Base-by-base conservation (phyloP, 2,888 invertebrate genomes). In the Acanthopleura granulata region DNA sequence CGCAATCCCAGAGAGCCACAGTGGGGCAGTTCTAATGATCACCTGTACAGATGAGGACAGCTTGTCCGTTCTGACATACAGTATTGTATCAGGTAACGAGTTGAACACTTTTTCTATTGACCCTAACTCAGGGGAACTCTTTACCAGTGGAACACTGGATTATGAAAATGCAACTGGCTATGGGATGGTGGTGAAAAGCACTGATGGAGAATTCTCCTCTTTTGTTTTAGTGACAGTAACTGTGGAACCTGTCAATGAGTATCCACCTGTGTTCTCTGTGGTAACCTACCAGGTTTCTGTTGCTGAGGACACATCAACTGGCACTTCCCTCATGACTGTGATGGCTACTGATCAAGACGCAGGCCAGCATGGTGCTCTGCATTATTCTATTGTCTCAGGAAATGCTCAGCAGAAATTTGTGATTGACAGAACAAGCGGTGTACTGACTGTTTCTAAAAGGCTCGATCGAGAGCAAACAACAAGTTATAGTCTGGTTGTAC, bases 331-430 rank as follows among this genome's bases (percentile, higher is more conserved):
- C 29, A 74, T 85, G 14, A 76, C 78, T 18, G 80, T 86, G 6
- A 74, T 80, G 49, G 85, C 86, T 29, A 80, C 81, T 4, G 86
- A 86, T 75, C 69, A 49, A 15, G 86, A 86, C 74, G 78, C 77
- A 12, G 86, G 84, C 74, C 76, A 78, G 77, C 9, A 29, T 25
- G 49, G 66, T 6, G 14, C 66, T 27, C 29, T 6, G 25, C 22
- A 6, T 6, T 66, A 27, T 25, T 66, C 22, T 27, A 66, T 66
- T 22, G 29, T 66, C 9, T 1, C 4, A 12, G 66, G 66, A 27
- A 66, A 66, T 25, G 29, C 1, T 6, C 12, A 66, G 29, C 25
- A 27, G 16, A 66, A 66, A 25, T 66, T 66, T 66, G 25, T 27
- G 25, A 66, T 66, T 12, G 66, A 66, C 29, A 16, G 16, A 3